A percentile compares a stretch with the other conserved stretches of the same genome.
Conservation (phyloP, 2,888 invertebrate species). For the Erebia ligea region DNA sequence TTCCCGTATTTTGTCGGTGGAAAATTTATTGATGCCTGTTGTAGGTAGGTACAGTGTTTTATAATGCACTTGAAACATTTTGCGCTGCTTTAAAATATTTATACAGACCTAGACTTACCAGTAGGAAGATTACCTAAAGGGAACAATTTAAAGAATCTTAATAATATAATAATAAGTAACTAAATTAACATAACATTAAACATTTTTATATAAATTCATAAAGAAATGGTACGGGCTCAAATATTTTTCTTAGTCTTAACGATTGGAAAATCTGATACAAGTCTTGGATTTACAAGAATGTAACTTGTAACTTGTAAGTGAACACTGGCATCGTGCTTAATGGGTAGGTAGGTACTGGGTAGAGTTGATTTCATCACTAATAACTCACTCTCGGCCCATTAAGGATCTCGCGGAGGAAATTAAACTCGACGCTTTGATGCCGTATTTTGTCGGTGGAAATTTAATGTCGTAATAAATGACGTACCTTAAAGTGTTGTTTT, state of each 20-base stretch:
- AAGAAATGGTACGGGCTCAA: too few relatives aligned
- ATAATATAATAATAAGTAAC: too few relatives aligned
- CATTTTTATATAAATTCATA: too few relatives aligned
- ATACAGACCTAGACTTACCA: too few relatives aligned
- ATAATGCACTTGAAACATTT: neutral
- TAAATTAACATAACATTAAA: too few relatives aligned
- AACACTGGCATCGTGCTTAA: neutral
- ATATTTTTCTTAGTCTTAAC: too few relatives aligned
- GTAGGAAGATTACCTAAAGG: too few relatives aligned
- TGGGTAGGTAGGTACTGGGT: neutral
- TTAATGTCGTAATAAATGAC: neutral
- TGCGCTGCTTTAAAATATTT: too few relatives aligned
- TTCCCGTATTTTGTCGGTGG: slow-evolving; percentile 24
- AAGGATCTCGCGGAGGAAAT: slow-evolving; percentile 3
- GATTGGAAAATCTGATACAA: neutral
- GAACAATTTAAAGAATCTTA: too few relatives aligned
- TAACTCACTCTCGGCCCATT: slow-evolving; percentile 13
- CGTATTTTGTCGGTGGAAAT: slow-evolving; percentile 7
- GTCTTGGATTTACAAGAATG: neutral
- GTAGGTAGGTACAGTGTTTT: too few relatives aligned
- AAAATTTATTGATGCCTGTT: slow-evolving; percentile 13
- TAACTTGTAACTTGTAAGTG: neutral
- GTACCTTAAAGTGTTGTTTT: neutral
- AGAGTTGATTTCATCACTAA: slow-evolving; percentile 4
- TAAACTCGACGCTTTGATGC: neutral